Percentiles rank a stretch among this genome's conserved stretches.
phyloP scores from a whole-genome alignment of 2,797 vertebrate species.

The Mus caroli region DNA sequence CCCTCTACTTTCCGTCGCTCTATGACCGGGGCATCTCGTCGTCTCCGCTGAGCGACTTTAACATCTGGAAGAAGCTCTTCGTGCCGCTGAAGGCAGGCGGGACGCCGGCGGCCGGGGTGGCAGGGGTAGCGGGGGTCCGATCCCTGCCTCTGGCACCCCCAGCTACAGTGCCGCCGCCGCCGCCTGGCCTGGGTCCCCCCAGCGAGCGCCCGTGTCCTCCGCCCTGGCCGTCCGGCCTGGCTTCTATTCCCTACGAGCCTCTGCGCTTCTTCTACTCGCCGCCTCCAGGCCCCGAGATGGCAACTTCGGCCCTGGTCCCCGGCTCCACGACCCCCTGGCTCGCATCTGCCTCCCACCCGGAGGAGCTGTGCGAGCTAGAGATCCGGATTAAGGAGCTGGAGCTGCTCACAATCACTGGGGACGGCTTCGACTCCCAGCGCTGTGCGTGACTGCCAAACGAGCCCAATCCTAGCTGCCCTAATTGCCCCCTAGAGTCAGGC shows the following conservation, averaged over 20 bases:
- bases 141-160: constrained; percentile 63
- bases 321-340: constrained; percentile 67
- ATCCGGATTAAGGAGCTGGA: constrained; percentile 90
- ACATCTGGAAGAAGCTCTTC: constrained; percentile 79
- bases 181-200: constrained; percentile 48
- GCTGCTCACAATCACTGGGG: constrained; percentile 87
- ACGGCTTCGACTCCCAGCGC: constrained; percentile 86
- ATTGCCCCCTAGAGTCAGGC: not conserved
- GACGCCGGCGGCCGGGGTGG: constrained; percentile 50
- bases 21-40: constrained; percentile 82
- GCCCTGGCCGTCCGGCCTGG: constrained; percentile 85
- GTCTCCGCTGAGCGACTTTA: constrained; percentile 74
- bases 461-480: not conserved
- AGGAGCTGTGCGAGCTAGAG: constrained; percentile 87
- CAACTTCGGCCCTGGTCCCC: not conserved
- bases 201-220: constrained; percentile 58
- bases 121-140: constrained; percentile 51
- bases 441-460: constrained; percentile 82
- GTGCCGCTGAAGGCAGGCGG: constrained; percentile 69
- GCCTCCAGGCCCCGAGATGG: constrained; percentile 57
- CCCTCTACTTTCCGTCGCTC: constrained; percentile 86
- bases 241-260: constrained; percentile 87
- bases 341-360: constrained; percentile 73
- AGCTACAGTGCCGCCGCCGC: constrained; percentile 39
- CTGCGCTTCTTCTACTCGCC: constrained; percentile 87